Percentiles rank a stretch among this genome's conserved stretches.
Conservation (phyloP, 2,113 vertebrate species). For the Siniperca knerii region DNA sequence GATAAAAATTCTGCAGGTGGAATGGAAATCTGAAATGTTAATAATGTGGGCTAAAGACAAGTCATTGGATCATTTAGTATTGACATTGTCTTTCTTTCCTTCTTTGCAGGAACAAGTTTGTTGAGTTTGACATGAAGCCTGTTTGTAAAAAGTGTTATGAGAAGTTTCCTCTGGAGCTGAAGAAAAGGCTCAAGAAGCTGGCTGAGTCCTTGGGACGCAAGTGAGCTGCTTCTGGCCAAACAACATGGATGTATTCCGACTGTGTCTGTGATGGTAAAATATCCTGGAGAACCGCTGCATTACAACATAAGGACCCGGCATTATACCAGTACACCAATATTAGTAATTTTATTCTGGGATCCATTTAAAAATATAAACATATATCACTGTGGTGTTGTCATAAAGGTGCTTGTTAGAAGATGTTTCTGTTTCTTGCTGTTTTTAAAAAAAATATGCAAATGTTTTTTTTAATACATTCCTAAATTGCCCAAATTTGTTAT, state of each 20-base stretch:
- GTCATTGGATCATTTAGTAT: neutral
- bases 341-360: slow-evolving; percentile 26
- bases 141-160: slow-evolving; percentile 99
- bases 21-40: slow-evolving; percentile 4
- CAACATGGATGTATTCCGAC: neutral
- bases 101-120: slow-evolving; percentile 96
- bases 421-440: neutral
- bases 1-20: neutral
- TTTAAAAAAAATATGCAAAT: no score
- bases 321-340: neutral
- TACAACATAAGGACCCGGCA: neutral
- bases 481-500: slow-evolving; percentile 27
- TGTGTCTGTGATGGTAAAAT: slow-evolving; percentile 12
- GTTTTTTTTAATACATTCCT: slow-evolving; percentile 48
- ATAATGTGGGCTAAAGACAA: neutral
- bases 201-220: slow-evolving; percentile 95
- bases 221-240: slow-evolving; percentile 77
- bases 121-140: slow-evolving; percentile 99
- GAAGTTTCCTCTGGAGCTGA: slow-evolving; percentile 98
- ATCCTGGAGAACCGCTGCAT: slow-evolving; percentile 8
- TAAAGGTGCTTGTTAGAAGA: slow-evolving; percentile 5
- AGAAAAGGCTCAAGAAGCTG: slow-evolving; percentile 99
- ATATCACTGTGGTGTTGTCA: slow-evolving; percentile 23
- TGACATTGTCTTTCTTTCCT: slow-evolving; percentile 30
- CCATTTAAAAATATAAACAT: neutral